Conservation (phyloP, 2,113 vertebrate genomes). For the Ctenodactylus gundi region DNA sequence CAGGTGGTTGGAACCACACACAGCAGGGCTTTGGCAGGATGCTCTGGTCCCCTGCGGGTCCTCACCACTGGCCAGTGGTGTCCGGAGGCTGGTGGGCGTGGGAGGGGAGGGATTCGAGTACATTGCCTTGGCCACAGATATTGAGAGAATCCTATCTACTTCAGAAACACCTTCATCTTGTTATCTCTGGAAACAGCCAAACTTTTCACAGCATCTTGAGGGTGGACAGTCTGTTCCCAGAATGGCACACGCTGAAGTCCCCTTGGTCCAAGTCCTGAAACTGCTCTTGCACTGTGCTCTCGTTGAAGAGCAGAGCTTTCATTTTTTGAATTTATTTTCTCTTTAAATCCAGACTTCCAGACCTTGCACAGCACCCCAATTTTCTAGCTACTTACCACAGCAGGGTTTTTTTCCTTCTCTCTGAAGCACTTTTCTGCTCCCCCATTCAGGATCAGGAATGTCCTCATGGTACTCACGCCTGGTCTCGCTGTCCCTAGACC, state of each 20-base stretch:
- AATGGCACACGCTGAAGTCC: background rate
- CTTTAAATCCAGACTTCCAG: background rate
- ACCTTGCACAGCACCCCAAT: background rate
- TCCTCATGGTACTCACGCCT: background rate
- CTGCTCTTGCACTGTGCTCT: background rate
- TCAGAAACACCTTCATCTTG: background rate
- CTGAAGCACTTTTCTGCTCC: background rate
- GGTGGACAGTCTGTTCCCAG: too few relatives aligned
- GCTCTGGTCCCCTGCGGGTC: background rate
- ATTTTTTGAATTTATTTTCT: background rate
- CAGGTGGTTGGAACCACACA: background rate
- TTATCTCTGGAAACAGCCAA: background rate
- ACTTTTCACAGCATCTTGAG: too few relatives aligned
- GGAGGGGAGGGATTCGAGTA: background rate
- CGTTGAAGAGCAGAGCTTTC: background rate
- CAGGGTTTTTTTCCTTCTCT: background rate
- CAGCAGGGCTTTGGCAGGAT: background rate
- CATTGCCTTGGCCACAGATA: background rate
- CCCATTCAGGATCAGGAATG: accelerated
- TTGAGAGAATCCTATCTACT: background rate
- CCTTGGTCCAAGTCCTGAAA: background rate
- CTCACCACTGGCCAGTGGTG: too few relatives aligned
- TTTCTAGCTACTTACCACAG: background rate
- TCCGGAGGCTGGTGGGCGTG: background rate
- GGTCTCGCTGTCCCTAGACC: background rate